phyloP scores from a whole-genome alignment of 2,113 vertebrate genomes.

The Pituophis catenifer region DNA sequence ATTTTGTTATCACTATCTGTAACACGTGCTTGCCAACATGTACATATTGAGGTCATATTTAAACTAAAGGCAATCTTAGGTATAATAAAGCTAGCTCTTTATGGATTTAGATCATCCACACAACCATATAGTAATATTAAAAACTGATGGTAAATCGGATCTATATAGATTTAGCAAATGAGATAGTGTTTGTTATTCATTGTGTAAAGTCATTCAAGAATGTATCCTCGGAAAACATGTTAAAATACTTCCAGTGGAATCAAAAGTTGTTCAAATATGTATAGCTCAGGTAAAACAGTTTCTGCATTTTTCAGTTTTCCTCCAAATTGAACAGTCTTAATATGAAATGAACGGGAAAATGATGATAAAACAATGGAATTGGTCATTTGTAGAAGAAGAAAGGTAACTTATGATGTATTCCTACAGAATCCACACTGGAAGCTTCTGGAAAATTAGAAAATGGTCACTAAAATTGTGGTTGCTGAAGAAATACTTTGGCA shows the following conservation, averaged over 20 bases:
- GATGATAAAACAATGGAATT: slow-evolving; percentile 73
- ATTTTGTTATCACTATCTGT: slow-evolving; percentile 59
- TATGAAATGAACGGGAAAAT: slow-evolving; percentile 68
- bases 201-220: slow-evolving; percentile 51
- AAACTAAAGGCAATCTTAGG: slow-evolving; percentile 58
- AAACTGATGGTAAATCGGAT: slow-evolving; percentile 55
- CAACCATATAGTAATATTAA: slow-evolving; percentile 58
- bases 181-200: slow-evolving; percentile 49
- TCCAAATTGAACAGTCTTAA: slow-evolving; percentile 61
- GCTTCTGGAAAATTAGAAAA: slow-evolving; percentile 72
- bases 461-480: slow-evolving; percentile 66
- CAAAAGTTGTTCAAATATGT: slow-evolving; percentile 64
- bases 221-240: slow-evolving; percentile 47
- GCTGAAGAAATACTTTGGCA: slow-evolving; percentile 67
- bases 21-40: slow-evolving; percentile 56
- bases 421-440: slow-evolving; percentile 75
- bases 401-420: slow-evolving; percentile 63
- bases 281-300: slow-evolving; percentile 45
- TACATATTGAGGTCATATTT: slow-evolving; percentile 62
- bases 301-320: slow-evolving; percentile 53
- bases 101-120: slow-evolving; percentile 46
- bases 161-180: slow-evolving; percentile 49
- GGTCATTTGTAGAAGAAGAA: slow-evolving; percentile 71
- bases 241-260: slow-evolving; percentile 59
- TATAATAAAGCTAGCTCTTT: slow-evolving; percentile 55